Conservation (phyloP, 2,888 invertebrate genomes). For the Odontothrips loti region DNA sequence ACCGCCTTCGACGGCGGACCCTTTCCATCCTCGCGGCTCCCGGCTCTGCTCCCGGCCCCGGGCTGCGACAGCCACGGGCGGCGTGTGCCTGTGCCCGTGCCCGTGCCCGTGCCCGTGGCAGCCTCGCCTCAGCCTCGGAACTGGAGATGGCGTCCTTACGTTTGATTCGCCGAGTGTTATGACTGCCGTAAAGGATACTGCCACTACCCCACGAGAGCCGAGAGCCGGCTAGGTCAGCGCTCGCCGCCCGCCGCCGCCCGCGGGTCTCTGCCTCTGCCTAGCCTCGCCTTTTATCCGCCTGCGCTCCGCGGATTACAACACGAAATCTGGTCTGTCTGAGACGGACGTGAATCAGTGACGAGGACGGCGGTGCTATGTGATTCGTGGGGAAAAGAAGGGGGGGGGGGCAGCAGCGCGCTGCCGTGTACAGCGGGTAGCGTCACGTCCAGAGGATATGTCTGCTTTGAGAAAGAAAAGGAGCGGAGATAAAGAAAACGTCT, state of each 20-base stretch:
- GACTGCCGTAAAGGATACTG: slow-evolving; percentile 13
- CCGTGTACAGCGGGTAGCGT: no score
- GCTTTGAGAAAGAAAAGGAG: no score
- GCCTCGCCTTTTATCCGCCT: background rate
- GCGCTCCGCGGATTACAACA: background rate
- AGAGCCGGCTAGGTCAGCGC: background rate
- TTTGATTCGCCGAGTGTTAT: slow-evolving; percentile 24
- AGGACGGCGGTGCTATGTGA: no score
- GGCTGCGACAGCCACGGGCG: no score
- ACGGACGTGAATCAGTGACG: no score
- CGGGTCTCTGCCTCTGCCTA: background rate
- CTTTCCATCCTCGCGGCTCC: background rate
- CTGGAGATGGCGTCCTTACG: background rate
- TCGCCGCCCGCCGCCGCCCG: background rate
- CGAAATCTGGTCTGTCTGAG: no score
- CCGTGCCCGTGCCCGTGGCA: background rate
- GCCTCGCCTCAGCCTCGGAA: background rate
- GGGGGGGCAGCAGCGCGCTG: no score
- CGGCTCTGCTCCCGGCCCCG: background rate
- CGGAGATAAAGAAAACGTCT: no score
- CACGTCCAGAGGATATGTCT: no score
- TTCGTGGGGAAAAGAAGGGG: no score
- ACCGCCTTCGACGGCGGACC: no score
- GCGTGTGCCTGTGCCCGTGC: background rate
- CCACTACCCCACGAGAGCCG: background rate